These are phyloP conservation scores for Caenorhabditis afra DNA, from an alignment of 2,888 invertebrate species.

Conservation along the genomic window DNA sequence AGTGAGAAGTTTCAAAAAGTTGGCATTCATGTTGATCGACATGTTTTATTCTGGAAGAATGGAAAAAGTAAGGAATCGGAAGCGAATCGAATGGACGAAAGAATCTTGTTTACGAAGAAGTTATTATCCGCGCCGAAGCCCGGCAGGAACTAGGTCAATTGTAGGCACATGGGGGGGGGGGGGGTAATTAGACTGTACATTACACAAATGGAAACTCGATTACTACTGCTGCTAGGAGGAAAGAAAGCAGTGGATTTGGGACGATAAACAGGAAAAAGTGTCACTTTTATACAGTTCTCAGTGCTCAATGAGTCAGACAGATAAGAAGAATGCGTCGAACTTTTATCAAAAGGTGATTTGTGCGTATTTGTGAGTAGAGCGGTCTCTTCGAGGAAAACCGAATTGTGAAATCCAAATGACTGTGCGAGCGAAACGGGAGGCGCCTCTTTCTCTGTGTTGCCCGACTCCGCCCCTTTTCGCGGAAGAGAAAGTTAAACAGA, in stretches of 20 bases:
- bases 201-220: not conserved
- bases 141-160: not conserved
- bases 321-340: not conserved
- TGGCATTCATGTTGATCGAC: conserved; percentile 78
- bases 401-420: not conserved
- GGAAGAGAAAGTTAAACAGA: conserved; percentile 39
- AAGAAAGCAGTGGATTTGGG: not conserved
- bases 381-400: not conserved
- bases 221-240: not conserved
- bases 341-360: conserved; percentile 5
- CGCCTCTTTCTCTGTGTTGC: no score
- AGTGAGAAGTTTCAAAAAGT: conserved; percentile 76
- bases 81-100: not conserved
- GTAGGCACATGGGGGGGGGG: not conserved
- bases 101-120: not conserved
- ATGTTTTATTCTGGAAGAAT: conserved; percentile 54
- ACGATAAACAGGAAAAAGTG: not conserved
- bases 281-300: not conserved
- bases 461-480: conserved; percentile 42
- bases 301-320: no score
- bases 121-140: not conserved
- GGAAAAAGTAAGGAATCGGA: not conserved
- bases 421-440: not conserved
- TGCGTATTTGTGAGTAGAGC: not conserved
- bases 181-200: not conserved